Percentiles rank a stretch among this genome's conserved stretches.
These are phyloP conservation scores for Candidula unifasciata DNA, from an alignment of 2,888 invertebrate genomes.

Conservation along the genomic window DNA sequence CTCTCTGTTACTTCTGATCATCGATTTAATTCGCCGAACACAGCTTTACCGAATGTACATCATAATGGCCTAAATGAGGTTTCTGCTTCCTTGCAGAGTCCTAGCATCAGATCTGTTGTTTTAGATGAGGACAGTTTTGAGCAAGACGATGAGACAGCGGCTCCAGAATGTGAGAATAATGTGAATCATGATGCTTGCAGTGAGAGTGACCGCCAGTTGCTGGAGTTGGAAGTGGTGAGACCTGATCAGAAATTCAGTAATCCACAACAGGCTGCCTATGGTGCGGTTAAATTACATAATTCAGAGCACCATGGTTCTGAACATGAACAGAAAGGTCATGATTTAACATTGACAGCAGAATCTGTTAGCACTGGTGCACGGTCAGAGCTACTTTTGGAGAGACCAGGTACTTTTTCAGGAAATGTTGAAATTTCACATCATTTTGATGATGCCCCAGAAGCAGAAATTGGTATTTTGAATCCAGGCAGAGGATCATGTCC, in stretches of 20 bases:
- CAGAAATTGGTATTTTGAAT: conserved; percentile 26
- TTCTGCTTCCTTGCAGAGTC: too few relatives aligned
- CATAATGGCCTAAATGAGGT: background rate
- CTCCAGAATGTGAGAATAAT: conserved; percentile 40
- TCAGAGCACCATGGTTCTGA: background rate
- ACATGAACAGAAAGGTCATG: background rate
- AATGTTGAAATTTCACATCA: conserved; percentile 22
- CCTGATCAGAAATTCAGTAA: background rate
- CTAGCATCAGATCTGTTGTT: background rate
- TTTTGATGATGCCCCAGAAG: conserved; percentile 48
- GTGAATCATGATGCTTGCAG: conserved; percentile 34
- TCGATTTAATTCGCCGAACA: background rate
- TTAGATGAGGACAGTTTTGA: conserved; percentile 39
- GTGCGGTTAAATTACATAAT: background rate
- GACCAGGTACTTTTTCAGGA: conserved; percentile 19
- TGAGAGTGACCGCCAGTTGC: conserved; percentile 47
- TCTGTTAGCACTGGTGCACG: background rate
- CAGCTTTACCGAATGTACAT: background rate
- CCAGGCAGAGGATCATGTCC: background rate
- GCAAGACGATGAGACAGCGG: conserved; percentile 48
- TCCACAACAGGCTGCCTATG: background rate
- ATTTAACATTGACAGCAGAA: background rate
- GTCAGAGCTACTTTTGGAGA: background rate
- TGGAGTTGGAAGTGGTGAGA: conserved; percentile 15
- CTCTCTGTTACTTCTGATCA: background rate